Evolutionary conservation across 1,140 invertebrate species (phyloP).

Genomic region (Aphelinus atriplicis): DNA sequence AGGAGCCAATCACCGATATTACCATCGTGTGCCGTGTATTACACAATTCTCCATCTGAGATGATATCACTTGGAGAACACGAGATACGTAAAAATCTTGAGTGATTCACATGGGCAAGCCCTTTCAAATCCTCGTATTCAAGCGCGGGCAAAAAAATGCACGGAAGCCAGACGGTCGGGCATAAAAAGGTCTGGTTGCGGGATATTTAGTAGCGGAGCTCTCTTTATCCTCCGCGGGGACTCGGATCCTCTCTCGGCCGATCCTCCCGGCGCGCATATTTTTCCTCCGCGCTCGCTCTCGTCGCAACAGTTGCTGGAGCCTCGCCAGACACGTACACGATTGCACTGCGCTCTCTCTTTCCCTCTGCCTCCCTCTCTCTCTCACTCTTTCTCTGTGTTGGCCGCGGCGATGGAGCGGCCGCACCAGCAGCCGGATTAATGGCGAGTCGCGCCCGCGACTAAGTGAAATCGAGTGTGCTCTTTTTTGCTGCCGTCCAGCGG

Average conservation of each 20-base stretch:
- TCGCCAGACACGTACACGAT: conserved; percentile 36
- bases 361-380: too few species aligned
- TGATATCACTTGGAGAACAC: too few species aligned
- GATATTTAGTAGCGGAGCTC: conserved; percentile 26
- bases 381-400: too few species aligned
- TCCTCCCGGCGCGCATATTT: conserved; percentile 23
- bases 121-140: too few species aligned
- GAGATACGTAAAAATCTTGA: too few species aligned
- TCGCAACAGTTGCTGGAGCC: conserved; percentile 31
- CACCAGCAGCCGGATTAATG: too few species aligned
- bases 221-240: neutral
- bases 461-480: conserved; percentile 31
- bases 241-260: neutral
- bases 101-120: too few species aligned
- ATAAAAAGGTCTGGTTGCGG: conserved; percentile 3
- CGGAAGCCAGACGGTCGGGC: neutral
- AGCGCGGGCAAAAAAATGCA: neutral
- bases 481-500: too few species aligned
- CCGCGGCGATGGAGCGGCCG: too few species aligned
- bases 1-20: too few species aligned
- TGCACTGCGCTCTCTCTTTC: neutral
- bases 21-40: too few species aligned
- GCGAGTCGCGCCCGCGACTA: neutral
- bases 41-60: too few species aligned
- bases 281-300: conserved; percentile 11